phyloP scores from a whole-genome alignment of 2,113 vertebrate genomes.

The Paradoxurus hermaphroditus region DNA sequence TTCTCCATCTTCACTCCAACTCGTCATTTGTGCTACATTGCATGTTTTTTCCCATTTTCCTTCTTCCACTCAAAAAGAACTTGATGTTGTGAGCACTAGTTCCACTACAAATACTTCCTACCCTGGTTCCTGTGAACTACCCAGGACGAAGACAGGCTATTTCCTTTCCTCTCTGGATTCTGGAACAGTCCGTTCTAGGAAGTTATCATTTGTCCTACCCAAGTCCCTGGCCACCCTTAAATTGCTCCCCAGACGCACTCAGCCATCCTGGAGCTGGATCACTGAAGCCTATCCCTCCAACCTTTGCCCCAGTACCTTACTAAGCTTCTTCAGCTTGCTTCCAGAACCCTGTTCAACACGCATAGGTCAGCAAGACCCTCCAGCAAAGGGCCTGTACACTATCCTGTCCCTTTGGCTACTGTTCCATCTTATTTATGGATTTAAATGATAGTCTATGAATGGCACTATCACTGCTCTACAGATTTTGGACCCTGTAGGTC shows the following conservation, averaged over 20 bases:
- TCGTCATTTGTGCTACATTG: not conserved
- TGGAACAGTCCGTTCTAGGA: slow-evolving; percentile 71
- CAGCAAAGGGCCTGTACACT: not conserved
- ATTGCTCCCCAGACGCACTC: slow-evolving; percentile 67
- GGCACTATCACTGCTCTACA: not conserved
- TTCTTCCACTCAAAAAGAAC: not conserved
- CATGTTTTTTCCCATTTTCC: not conserved
- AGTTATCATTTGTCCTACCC: slow-evolving; percentile 68
- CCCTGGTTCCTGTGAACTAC: slow-evolving; percentile 58
- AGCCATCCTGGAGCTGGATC: slow-evolving; percentile 47
- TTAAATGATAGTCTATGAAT: not conserved
- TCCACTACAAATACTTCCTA: slow-evolving; percentile 58
- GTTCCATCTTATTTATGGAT: not conserved
- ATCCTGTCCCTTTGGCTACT: not conserved
- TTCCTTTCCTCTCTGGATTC: slow-evolving; percentile 65
- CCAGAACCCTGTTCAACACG: not conserved
- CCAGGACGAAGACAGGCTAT: slow-evolving; percentile 41
- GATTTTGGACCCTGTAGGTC: not conserved
- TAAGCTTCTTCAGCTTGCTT: slow-evolving; percentile 25
- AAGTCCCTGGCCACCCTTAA: slow-evolving; percentile 63
- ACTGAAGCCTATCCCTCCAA: slow-evolving; percentile 4
- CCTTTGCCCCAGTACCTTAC: slow-evolving; percentile 59
- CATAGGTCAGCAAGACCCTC: not conserved
- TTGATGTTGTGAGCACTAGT: slow-evolving; percentile 23
- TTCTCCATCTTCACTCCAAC: not conserved